These are phyloP conservation scores for Zoroaster sp. DNA, from an alignment of 53 echinoderm and acorn worm species.

Conservation along the genomic window DNA sequence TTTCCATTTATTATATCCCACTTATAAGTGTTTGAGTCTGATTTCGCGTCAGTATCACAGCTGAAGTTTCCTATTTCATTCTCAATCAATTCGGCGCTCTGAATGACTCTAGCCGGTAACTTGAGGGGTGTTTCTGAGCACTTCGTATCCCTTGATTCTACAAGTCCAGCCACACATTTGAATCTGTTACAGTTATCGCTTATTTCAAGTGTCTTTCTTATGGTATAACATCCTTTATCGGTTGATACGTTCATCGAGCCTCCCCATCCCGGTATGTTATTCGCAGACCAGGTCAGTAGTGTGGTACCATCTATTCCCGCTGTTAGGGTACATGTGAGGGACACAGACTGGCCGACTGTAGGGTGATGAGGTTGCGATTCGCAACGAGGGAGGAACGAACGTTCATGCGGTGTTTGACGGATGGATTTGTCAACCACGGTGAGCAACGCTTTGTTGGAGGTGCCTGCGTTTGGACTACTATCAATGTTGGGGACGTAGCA, in stretches of 20 bases:
- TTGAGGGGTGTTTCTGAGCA: not conserved
- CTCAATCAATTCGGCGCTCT: not conserved
- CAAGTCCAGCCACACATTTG: not conserved
- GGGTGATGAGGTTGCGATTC: not conserved
- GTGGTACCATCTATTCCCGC: not conserved
- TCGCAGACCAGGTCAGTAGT: not conserved
- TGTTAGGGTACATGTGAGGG: not conserved
- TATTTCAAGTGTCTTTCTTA: not conserved
- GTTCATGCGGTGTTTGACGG: not conserved
- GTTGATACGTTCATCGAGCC: not conserved
- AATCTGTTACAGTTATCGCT: not conserved
- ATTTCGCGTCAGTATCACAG: not conserved
- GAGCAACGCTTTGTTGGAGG: not conserved
- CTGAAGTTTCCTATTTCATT: not conserved
- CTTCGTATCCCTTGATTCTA: not conserved
- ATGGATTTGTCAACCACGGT: not conserved
- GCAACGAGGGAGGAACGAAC: too few relatives aligned
- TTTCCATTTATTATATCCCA: not conserved
- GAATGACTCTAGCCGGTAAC: not conserved
- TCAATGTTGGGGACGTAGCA: not conserved
- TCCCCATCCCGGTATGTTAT: not conserved
- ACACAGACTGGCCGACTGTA: not conserved
- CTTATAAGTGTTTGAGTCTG: not conserved
- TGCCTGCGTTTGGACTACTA: too few relatives aligned
- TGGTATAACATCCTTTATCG: not conserved